Base-by-base conservation (phyloP, 2,888 invertebrate species). In the Epirrhoe alternata region DNA sequence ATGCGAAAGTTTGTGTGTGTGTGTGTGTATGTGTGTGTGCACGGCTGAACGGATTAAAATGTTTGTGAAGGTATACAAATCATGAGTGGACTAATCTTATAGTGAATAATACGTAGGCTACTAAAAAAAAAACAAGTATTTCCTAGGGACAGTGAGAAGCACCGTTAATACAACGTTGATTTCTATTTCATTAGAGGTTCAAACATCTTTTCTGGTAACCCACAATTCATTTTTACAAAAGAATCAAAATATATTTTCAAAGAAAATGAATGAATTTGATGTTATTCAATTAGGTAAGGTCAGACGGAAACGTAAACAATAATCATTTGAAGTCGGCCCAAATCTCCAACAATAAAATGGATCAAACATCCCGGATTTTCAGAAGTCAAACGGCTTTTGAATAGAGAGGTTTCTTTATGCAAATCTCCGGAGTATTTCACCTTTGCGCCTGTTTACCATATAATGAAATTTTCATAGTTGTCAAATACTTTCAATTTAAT, bases 211-310 rank as follows among this genome's bases (percentile, higher is more conserved):
- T 16, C 30, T n/a, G 52, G 35, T 61, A 70, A 66, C 64, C 67
- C 58, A 63, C 56, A 55, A 69, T 63, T 61, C 53, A 60, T 59
- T 58, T 51, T 60, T 52, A 69, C 62, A 69, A 70, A 69, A 63
- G 35, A 64, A 70, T 63, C 64, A 68, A 63, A 42, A 67, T 67
- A 61, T 60, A 60, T 31, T 67, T 66, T 62, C 59, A 53, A 72
- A 64, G 56, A 60, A 67, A 68, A 74, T 72, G 69, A 60, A 67
- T 45, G 62, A 55, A 31, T 70, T 68, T 74, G 56, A 56, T 71
- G 59, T 66, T 64, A 68, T 70, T 68, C 63, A 58, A 68, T 69
- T 69, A 70, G 56, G 62, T 63, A 67, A 64, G 62, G 64, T 53
- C 56, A 33, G 47, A 66, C 57, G 52, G 66, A 57, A 70, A 64